Evolutionary conservation across 2,113 vertebrate genomes (phyloP).

Genomic region (Entosphenus tridentatus): DNA sequence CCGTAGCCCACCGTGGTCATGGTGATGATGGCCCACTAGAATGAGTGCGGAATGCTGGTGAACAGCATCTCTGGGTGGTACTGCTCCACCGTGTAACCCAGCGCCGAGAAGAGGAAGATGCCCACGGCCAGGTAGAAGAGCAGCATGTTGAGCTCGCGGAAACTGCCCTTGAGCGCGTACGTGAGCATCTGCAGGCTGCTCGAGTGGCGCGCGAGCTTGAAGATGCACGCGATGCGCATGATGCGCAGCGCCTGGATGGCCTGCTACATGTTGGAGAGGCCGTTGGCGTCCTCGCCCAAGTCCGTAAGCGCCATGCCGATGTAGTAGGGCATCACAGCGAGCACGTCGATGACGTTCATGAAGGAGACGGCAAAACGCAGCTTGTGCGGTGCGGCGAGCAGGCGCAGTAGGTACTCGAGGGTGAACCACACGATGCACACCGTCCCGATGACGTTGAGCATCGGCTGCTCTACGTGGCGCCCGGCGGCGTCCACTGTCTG

Average conservation of each 20-base stretch:
- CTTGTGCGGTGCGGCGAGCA: constrained; percentile 63
- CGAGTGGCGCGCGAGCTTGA: constrained; percentile 82
- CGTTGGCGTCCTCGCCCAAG: constrained; percentile 48
- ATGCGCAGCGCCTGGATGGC: constrained; percentile 75
- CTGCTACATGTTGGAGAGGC: constrained; percentile 70
- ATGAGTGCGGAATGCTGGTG: constrained; percentile 85
- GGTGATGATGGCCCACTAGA: constrained; percentile 98
- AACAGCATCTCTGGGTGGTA: constrained; percentile 84
- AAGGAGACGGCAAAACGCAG: constrained; percentile 55
- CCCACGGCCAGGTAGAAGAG: constrained; percentile 91
- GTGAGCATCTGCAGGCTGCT: constrained; percentile 76
- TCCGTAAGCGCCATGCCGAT: constrained; percentile 59
- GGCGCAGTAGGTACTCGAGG: constrained; percentile 55
- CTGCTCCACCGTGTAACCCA: constrained; percentile 87
- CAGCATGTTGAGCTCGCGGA: constrained; percentile 70
- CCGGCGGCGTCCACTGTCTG: constrained; percentile 51
- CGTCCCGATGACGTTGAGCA: constrained; percentile 65
- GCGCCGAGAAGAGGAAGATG: constrained; percentile 84
- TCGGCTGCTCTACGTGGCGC: constrained; percentile 45
- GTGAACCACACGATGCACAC: constrained; percentile 87
- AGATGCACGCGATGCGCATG: constrained; percentile 68
- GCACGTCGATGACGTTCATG: constrained; percentile 77
- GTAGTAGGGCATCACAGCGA: constrained; percentile 79
- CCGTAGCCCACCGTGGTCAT: constrained; percentile 96
- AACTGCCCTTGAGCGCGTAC: constrained; percentile 69